Evolutionary conservation across 2,797 vertebrate species (phyloP).

Genomic region (Onychomys arenicola): DNA sequence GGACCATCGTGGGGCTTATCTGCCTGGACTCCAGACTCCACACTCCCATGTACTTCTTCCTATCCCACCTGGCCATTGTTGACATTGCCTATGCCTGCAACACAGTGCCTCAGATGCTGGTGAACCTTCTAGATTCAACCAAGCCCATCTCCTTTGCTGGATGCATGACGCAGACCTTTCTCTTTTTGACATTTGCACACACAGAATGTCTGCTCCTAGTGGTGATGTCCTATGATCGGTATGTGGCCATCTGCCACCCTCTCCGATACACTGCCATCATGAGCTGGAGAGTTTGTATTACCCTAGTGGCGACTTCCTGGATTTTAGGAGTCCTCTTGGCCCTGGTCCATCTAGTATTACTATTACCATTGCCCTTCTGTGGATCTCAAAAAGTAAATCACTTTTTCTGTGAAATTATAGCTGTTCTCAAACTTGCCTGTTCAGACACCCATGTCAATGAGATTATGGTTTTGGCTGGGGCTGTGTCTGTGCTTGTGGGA

Average conservation of each 20-base stretch:
- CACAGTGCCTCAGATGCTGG: constrained; percentile 58
- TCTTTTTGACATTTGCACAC: constrained; percentile 60
- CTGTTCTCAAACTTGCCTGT: constrained; percentile 81
- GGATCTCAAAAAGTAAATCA: constrained; percentile 73
- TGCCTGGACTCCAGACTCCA: constrained; percentile 57
- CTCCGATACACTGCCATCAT: constrained; percentile 67
- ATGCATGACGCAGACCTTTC: constrained; percentile 65
- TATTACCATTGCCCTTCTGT: constrained; percentile 79
- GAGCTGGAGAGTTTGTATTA: constrained; percentile 59
- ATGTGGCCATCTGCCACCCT: constrained; percentile 71
- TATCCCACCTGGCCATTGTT: constrained; percentile 47
- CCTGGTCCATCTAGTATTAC: constrained; percentile 33
- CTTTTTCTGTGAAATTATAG: constrained; percentile 83
- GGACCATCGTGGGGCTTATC: constrained; percentile 58
- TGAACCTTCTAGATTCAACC: constrained; percentile 46
- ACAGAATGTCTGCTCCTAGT: constrained; percentile 72
- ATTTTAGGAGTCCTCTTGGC: constrained; percentile 49
- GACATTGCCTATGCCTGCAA: constrained; percentile 71
- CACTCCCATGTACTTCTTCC: constrained; percentile 78
- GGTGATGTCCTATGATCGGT: constrained; percentile 80
- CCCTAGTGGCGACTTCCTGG: constrained; percentile 65
- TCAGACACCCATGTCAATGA: constrained; percentile 73
- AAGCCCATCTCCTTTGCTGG: constrained; percentile 60
- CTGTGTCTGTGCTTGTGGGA: constrained; percentile 75
- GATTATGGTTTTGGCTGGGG: constrained; percentile 67